A percentile compares a stretch with the other conserved stretches of the same genome.
Conservation (phyloP, 2,888 invertebrate genomes). For the Leucophenga maculata region DNA sequence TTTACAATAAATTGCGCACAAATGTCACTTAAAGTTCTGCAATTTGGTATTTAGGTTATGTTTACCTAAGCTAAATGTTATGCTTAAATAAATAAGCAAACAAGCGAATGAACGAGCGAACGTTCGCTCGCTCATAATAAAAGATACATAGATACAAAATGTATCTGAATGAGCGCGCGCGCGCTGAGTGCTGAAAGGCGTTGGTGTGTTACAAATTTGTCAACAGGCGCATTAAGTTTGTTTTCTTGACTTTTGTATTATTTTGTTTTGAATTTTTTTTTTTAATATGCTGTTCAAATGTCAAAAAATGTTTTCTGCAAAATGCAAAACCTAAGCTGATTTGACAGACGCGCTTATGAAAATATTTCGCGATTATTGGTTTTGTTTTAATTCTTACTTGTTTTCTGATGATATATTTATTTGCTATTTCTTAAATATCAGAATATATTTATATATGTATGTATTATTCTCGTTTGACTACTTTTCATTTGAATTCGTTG, state of each 20-base stretch:
- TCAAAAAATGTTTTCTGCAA: slow-evolving; percentile 29
- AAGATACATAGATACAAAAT: not conserved
- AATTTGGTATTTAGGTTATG: slow-evolving; percentile 58
- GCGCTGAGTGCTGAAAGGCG: slow-evolving; percentile 45
- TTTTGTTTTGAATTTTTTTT: too few relatives aligned
- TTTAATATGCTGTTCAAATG: slow-evolving; percentile 15
- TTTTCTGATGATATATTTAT: not conserved
- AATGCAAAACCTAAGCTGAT: slow-evolving; percentile 47
- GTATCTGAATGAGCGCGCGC: not conserved
- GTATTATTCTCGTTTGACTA: not conserved
- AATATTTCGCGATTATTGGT: slow-evolving; percentile 27
- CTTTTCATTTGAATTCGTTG: not conserved
- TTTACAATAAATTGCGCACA: slow-evolving; percentile 63
- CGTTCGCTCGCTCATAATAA: not conserved
- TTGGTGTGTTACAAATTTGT: slow-evolving; percentile 63
- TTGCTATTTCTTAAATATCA: not conserved
- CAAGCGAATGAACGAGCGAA: not conserved
- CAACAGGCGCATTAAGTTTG: slow-evolving; percentile 38
- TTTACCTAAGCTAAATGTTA: slow-evolving; percentile 55
- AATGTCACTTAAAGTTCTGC: slow-evolving; percentile 36
- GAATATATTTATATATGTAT: not conserved
- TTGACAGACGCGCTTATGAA: slow-evolving; percentile 52
- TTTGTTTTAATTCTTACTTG: slow-evolving; percentile 19
- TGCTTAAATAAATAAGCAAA: slow-evolving; percentile 48
- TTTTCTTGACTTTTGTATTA: not conserved